These are phyloP conservation scores for Zaprionus lineosus DNA, from an alignment of 2,888 invertebrate genomes.

Conservation along the genomic window DNA sequence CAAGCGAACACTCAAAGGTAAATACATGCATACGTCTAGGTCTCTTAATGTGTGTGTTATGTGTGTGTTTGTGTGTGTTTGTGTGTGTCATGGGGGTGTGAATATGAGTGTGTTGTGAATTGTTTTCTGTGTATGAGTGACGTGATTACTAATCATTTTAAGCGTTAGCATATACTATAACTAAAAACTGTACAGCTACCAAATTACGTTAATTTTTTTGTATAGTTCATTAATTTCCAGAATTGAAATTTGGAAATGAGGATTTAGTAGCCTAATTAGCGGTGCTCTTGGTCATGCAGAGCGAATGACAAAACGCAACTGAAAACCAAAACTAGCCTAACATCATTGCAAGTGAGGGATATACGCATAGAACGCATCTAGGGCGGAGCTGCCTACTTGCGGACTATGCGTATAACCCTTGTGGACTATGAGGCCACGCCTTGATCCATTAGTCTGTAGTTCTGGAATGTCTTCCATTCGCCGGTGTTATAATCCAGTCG, in stretches of 20 bases:
- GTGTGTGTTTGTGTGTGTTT: not conserved
- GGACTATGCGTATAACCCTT: conserved; percentile 71
- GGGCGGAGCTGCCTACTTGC: conserved; percentile 37
- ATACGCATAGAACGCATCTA: conserved; percentile 43
- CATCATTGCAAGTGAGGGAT: conserved; percentile 3
- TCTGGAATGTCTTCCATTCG: conserved; percentile 97
- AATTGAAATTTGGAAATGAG: conserved; percentile 32
- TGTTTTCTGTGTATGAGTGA: conserved; percentile 6
- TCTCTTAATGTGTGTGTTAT: conserved; percentile 3
- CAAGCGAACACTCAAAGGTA: no score
- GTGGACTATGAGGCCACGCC: conserved; percentile 73
- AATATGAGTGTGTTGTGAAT: not conserved
- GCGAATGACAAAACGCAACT: conserved; percentile 38
- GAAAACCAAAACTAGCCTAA: conserved; percentile 9
- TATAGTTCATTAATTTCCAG: conserved; percentile 57
- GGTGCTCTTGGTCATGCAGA: conserved; percentile 34
- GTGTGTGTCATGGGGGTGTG: conserved; percentile 7
- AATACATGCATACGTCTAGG: conserved; percentile 9
- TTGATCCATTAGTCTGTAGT: conserved; percentile 90
- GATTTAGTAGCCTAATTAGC: conserved; percentile 59
- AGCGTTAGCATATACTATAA: conserved; percentile 68
- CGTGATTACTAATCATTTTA: conserved; percentile 61
- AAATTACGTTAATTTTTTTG: conserved; percentile 73
- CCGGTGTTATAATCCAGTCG: conserved; percentile 99
- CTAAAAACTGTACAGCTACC: conserved; percentile 73